Base-by-base conservation (phyloP, 2,888 invertebrate genomes). In the Papilio demoleus region DNA sequence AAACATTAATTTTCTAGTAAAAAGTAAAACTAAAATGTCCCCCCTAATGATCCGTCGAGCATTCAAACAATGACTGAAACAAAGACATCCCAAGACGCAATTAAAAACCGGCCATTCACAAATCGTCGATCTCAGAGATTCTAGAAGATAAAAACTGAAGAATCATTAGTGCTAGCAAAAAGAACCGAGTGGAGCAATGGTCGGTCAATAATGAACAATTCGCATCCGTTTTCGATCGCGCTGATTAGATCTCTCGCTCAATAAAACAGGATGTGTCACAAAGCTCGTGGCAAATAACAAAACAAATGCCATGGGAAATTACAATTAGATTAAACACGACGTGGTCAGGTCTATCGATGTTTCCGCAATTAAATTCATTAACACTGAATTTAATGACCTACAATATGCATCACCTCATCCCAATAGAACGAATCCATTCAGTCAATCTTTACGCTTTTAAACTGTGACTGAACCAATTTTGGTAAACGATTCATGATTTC, bases 291-390 rank as follows among this genome's bases (percentile, higher is more conserved):
- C 78, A 77, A 73, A 73, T 75, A 77, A 73, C 50, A 76, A 77
- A 76, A 78, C 76, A 76, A 75, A 79, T 76, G 73, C 76, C 87
- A 88, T 92, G 90, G 88, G 91, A 92, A 90, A 86, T 87, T 88
- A 89, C 90, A 90, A 91, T 91, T 91, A 90, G 89, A 90, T 90
- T 89, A 90, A 75, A 80, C 77, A 79, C 75, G 62, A 64, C 67
- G 68, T 45, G 65, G 60, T 65, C 70, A 73, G 70, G 73, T 73
- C 73, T 75, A 77, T 79, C 80, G 75, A 79, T 77, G 78, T 75
- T 78, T 77, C 77, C 78, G 76, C 72, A 75, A 75, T 74, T 72
- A 59, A 62, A 63, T 12, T 19, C n/a, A 58, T 58, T 58, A n/a
- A 36, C n/a, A 14, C 14, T 27, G 50, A 53, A 53, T n/a, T 53